These are phyloP conservation scores for Laothoe populi DNA, from an alignment of 2,888 invertebrate species.

Conservation along the genomic window DNA sequence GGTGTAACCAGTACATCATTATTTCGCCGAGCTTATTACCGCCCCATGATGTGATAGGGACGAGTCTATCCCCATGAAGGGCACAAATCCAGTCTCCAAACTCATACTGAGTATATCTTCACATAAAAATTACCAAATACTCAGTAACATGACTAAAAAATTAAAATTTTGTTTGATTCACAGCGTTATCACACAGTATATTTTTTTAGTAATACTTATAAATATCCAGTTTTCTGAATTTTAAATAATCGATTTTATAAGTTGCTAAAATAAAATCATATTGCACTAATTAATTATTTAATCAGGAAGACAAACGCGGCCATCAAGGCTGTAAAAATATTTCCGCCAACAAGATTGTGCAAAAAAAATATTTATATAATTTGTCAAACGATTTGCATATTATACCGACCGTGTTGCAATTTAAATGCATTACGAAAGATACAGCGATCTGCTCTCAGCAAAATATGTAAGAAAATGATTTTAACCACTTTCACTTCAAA, in stretches of 20 bases:
- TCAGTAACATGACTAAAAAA: too few species aligned
- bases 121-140: too few species aligned
- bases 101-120: too few species aligned
- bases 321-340: constrained; percentile 6
- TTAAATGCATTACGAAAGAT: neutral
- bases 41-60: too few species aligned
- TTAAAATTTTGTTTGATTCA: too few species aligned
- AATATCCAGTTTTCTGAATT: too few species aligned
- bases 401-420: constrained; percentile 2
- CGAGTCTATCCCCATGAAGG: too few species aligned
- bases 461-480: neutral
- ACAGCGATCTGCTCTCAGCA: neutral
- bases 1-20: too few species aligned
- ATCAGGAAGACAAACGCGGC: constrained; percentile 10
- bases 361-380: constrained; percentile 1
- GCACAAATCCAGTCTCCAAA: too few species aligned
- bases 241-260: neutral
- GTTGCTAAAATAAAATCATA: neutral
- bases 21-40: too few species aligned
- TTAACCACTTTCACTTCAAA: neutral
- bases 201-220: too few species aligned
- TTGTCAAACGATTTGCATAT: constrained; percentile 3
- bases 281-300: neutral
- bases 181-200: too few species aligned
- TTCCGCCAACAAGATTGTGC: neutral